Evolutionary conservation across 2,888 invertebrate species (phyloP).

Genomic region (Ypsolopha scabrella): DNA sequence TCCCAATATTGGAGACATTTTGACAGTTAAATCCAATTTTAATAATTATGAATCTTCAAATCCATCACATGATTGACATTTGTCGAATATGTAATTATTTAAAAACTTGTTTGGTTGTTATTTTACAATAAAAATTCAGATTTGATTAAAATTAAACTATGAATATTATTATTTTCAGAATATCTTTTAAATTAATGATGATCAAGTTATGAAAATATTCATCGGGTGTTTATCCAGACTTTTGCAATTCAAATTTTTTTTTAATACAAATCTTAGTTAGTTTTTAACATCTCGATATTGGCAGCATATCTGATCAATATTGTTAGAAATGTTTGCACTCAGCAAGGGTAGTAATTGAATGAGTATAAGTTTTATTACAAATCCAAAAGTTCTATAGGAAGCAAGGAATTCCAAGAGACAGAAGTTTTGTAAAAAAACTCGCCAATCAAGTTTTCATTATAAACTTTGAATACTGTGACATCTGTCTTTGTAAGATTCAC

Average conservation of each 20-base stretch:
- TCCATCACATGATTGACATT: conserved; percentile 54
- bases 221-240: not conserved
- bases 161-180: not conserved
- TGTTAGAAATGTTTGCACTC: conserved; percentile 45
- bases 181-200: conserved; percentile 1
- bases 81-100: conserved; percentile 25
- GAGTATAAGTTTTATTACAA: conserved; percentile 32
- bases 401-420: conserved; percentile 52
- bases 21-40: conserved; percentile 3
- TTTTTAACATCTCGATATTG: too few species aligned
- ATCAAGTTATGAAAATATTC: not conserved
- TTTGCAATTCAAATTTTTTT: not conserved
- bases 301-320: not conserved
- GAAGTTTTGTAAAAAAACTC: conserved; percentile 46
- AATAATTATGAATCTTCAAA: conserved; percentile 31
- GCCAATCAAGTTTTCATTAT: conserved; percentile 66
- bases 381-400: conserved; percentile 24
- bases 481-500: conserved; percentile 47
- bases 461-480: conserved; percentile 53
- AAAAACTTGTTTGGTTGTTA: conserved; percentile 35
- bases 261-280: not conserved
- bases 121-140: not conserved
- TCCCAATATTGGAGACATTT: too few species aligned
- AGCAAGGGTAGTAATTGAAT: conserved; percentile 30
- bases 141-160: too few species aligned